Evolutionary conservation across 2,113 vertebrate species (phyloP).

Genomic region (Hydropotes inermis): DNA sequence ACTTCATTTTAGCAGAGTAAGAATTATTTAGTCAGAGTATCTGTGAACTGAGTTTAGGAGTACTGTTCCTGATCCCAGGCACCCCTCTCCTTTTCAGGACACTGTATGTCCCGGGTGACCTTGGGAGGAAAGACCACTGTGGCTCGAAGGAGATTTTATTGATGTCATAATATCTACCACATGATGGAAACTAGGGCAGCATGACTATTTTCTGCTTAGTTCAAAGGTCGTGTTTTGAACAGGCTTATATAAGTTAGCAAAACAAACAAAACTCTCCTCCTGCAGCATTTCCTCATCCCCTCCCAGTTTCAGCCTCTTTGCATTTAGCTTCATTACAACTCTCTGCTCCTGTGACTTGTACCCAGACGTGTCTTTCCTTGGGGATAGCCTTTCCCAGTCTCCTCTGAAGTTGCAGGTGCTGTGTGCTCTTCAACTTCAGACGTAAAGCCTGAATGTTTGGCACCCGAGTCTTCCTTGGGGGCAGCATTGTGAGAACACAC

Average conservation of each 20-base stretch:
- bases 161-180: background rate
- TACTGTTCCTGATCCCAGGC: background rate
- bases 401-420: too few relatives aligned
- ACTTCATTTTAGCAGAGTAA: background rate
- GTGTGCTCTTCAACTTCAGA: background rate
- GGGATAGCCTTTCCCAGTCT: background rate
- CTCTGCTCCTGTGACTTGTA: background rate
- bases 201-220: background rate
- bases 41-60: background rate
- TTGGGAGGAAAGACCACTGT: background rate
- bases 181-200: background rate
- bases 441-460: background rate
- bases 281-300: background rate
- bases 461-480: background rate
- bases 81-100: background rate
- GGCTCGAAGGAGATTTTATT: background rate
- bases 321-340: background rate
- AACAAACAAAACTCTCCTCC: background rate
- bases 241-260: conserved; percentile 1
- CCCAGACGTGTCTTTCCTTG: background rate
- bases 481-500: background rate
- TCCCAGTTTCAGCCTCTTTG: background rate
- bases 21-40: background rate
- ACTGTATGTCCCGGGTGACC: background rate
- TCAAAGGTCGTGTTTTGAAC: conserved; percentile 28